Base-by-base conservation (phyloP, 2,797 vertebrate species). In the Coregonus sp. region DNA sequence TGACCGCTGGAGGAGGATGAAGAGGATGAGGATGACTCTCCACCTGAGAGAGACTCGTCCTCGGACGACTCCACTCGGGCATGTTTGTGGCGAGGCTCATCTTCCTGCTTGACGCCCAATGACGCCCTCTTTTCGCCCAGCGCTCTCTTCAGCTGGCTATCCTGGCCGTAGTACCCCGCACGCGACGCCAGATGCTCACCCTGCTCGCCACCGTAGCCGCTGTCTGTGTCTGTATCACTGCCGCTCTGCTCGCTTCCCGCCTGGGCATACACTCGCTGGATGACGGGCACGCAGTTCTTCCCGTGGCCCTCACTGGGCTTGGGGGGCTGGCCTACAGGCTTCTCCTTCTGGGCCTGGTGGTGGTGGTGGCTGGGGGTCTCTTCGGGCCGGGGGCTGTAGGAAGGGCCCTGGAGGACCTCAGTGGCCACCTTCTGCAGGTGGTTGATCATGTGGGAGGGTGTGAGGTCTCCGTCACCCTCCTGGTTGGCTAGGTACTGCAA, bases 191-290 rank as follows among this genome's bases (percentile, higher is more conserved):
- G 92, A 33, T 90, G 86, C 76, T 98, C 96, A 0, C 87, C 90
- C 90, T 94, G 90, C 85, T 99, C 98, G 0, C 98, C 98, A 0
- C 98, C 98, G 0, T 99, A 99, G 73, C 98, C 98, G 15, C 98
- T 99, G 94, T 99, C 98, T 4, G 98, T 99, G 89, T 99, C 98
- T 0, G 98, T 99, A 82, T 99, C 98, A 0, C 97, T 99, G 79
- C 98, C 98, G 0, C 98, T 99, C 93, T 97, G 98, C 92, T 99
- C 98, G 0, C 96, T 85, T 0, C 95, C 94, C 0, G 89, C 89
- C 20, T 94, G 94, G 2, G 97, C 94, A 2, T 97, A 98, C 73
- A 95, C 96, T 88, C 98, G 91, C 90, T 97, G 96, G 90, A 99
- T 99, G 80, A 99, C 98, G 0, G 98, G 97, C 81, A 99, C 98